These are phyloP conservation scores for Plectropomus leopardus DNA, from an alignment of 2,113 vertebrate genomes.

Conservation along the genomic window DNA sequence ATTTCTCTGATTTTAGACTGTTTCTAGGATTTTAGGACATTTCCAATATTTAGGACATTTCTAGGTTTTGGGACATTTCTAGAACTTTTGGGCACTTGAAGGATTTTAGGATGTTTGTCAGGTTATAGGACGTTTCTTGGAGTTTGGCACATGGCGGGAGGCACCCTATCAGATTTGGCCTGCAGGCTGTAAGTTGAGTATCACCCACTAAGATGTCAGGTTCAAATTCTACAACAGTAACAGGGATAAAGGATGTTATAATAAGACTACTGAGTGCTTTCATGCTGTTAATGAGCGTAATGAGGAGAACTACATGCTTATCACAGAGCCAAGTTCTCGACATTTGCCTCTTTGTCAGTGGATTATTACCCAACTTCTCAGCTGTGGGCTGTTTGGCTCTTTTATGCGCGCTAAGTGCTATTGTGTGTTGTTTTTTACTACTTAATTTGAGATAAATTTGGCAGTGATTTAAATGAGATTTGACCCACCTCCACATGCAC, in stretches of 20 bases:
- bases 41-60: too few species aligned
- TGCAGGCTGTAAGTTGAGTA: too few species aligned
- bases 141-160: too few species aligned
- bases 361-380: slow-evolving; percentile 12
- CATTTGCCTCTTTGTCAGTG: slow-evolving; percentile 31
- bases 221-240: slow-evolving; percentile 13
- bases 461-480: slow-evolving; percentile 62
- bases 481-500: slow-evolving; percentile 50
- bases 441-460: slow-evolving; percentile 62
- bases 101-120: too few species aligned
- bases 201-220: slow-evolving; percentile 4
- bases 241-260: slow-evolving; percentile 9
- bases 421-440: slow-evolving; percentile 2
- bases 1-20: too few species aligned
- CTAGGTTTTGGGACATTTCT: too few species aligned
- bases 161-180: too few species aligned
- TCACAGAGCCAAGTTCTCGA: slow-evolving; percentile 32
- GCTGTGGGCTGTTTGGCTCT: slow-evolving; percentile 19
- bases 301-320: neutral
- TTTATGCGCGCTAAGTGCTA: slow-evolving; percentile 18
- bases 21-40: too few species aligned
- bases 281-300: slow-evolving; percentile 32
- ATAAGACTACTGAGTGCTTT: neutral
- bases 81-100: too few species aligned
- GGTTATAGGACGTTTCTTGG: too few species aligned